These are phyloP conservation scores for Panagrolaimus sp. DNA, from an alignment of 1,140 invertebrate genomes.

Conservation along the genomic window DNA sequence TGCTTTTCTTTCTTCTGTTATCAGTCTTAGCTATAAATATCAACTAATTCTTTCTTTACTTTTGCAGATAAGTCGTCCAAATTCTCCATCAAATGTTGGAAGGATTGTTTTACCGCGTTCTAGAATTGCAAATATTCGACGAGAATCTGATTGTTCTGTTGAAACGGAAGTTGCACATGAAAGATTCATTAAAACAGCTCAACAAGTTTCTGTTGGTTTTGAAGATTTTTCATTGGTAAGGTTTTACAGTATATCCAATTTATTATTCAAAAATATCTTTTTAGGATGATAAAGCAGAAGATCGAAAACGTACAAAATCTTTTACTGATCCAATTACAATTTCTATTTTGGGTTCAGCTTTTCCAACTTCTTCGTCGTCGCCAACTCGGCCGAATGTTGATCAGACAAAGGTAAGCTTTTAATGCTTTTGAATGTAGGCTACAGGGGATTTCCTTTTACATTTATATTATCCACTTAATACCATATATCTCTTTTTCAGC, in stretches of 20 bases:
- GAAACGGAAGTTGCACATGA: constrained; percentile 45
- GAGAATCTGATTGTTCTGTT: constrained; percentile 38
- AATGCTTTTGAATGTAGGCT: not conserved
- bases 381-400: constrained; percentile 36
- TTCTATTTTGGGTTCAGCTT: constrained; percentile 40
- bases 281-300: constrained; percentile 43
- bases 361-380: constrained; percentile 38
- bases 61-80: constrained; percentile 36
- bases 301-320: constrained; percentile 45
- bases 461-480: too few relatives aligned
- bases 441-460: too few relatives aligned
- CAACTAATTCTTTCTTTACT: not conserved
- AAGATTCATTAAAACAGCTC: constrained; percentile 36
- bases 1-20: not conserved
- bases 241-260: not conserved
- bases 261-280: constrained; percentile 20
- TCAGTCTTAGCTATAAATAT: not conserved
- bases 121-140: constrained; percentile 34
- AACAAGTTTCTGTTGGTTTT: constrained; percentile 42
- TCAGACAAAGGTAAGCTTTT: constrained; percentile 33
- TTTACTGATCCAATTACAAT: constrained; percentile 43
- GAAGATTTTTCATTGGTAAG: constrained; percentile 46
- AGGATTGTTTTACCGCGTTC: constrained; percentile 22
- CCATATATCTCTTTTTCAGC: constrained; percentile 27
- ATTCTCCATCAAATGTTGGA: constrained; percentile 30